Conservation (phyloP, 2,797 vertebrate species). For the Darevskia mixta region DNA sequence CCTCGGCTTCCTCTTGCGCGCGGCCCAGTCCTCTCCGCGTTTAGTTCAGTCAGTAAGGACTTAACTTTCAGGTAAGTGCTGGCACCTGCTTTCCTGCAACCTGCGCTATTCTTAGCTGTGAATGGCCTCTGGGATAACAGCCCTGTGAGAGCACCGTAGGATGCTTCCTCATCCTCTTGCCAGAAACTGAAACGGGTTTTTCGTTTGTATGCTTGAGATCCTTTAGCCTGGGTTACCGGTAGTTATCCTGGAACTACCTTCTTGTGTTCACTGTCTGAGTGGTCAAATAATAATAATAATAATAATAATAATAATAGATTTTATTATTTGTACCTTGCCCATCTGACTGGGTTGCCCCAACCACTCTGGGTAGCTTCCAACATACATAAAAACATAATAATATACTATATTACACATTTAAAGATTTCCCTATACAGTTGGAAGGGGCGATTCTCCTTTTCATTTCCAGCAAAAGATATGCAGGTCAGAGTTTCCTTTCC, state of each 20-base stretch:
- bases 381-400: background rate
- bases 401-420: no score
- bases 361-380: background rate
- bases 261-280: background rate
- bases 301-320: no score
- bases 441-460: background rate
- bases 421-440: background rate
- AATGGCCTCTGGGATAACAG: background rate
- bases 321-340: background rate
- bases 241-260: background rate
- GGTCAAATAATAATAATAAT: background rate
- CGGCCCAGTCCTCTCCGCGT: background rate
- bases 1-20: background rate
- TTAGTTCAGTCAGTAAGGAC: background rate
- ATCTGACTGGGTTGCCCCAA: no score
- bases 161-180: background rate
- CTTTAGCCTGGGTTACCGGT: no score
- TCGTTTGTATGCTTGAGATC: background rate
- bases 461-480: background rate
- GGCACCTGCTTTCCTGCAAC: background rate
- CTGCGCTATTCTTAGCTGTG: background rate
- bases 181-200: no score
- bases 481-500: background rate
- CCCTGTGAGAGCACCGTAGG: background rate
- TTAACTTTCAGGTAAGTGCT: background rate